phyloP scores from a whole-genome alignment of 2,113 vertebrate species.

The Leiothrix lutea region DNA sequence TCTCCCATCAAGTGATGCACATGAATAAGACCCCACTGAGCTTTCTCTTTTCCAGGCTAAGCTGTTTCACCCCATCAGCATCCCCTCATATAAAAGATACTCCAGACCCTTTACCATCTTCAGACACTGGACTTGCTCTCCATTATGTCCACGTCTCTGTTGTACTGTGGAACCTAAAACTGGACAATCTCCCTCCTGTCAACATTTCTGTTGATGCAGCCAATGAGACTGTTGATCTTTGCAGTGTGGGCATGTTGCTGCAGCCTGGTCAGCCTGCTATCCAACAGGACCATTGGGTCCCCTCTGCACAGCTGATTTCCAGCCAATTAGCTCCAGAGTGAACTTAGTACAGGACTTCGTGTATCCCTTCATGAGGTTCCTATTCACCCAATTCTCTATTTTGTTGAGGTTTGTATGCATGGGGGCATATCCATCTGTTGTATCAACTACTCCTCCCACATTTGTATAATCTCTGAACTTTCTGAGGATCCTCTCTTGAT shows the following conservation, averaged over 20 bases:
- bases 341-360: neutral
- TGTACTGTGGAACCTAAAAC: neutral
- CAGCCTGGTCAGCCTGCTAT: neutral
- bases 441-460: neutral
- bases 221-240: neutral
- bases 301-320: neutral
- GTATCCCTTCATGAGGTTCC: neutral
- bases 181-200: neutral
- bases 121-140: neutral
- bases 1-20: neutral
- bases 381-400: neutral
- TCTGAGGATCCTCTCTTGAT: neutral
- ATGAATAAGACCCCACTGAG: neutral
- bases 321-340: rapidly evolving
- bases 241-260: neutral
- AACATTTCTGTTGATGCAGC: neutral
- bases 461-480: neutral
- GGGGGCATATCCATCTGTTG: neutral
- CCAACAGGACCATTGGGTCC: rapidly evolving
- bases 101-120: neutral
- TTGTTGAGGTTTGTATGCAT: neutral
- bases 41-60: neutral
- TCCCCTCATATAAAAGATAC: neutral
- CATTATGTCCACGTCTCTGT: neutral
- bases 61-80: neutral